phyloP scores from a whole-genome alignment of 2,113 vertebrate species.

The Chloropsis cyanopogon region DNA sequence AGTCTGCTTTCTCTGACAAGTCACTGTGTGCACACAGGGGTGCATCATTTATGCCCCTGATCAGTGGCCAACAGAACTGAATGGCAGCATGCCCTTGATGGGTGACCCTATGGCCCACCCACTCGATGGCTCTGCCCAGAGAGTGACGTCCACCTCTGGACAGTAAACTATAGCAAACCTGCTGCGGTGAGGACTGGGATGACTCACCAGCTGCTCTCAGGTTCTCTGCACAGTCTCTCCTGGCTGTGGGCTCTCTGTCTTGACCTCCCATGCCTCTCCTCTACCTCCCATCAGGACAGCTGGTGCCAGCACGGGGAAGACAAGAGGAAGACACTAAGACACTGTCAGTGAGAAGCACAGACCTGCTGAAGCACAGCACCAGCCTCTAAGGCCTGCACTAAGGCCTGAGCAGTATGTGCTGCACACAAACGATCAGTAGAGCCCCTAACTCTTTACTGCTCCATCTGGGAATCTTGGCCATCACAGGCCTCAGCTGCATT shows the following conservation, averaged over 20 bases:
- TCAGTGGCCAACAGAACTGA: background rate
- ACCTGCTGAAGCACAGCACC: background rate
- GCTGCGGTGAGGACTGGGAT: rapidly evolving
- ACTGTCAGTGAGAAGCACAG: background rate
- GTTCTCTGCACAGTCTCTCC: background rate
- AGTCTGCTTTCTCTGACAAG: background rate
- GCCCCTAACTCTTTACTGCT: background rate
- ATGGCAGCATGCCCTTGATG: rapidly evolving
- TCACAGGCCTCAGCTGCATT: background rate
- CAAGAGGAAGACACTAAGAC: background rate
- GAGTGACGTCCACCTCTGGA: background rate
- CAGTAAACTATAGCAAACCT: background rate
- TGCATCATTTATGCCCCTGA: background rate
- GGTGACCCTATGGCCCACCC: rapidly evolving
- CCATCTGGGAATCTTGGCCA: background rate
- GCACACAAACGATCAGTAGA: background rate
- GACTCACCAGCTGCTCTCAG: background rate
- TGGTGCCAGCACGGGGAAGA: background rate
- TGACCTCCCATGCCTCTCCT: background rate
- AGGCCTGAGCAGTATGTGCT: background rate
- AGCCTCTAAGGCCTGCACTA: background rate
- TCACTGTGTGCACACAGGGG: rapidly evolving
- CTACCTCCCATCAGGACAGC: background rate
- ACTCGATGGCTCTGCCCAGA: background rate
- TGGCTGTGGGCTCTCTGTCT: rapidly evolving